Conservation (phyloP, 2,797 vertebrate species). For the Crypturellus tataupa region DNA sequence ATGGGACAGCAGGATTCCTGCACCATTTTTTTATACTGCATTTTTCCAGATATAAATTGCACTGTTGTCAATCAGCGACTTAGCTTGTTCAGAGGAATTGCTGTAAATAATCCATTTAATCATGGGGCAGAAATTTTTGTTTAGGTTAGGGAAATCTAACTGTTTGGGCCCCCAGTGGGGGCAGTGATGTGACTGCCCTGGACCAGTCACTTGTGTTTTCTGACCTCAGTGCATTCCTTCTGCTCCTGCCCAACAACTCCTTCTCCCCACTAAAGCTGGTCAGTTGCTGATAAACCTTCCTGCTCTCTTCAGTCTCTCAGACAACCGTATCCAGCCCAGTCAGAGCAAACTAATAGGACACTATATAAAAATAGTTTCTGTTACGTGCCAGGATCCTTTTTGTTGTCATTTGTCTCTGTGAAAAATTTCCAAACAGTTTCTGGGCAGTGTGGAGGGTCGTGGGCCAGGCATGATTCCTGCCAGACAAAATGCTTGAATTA, state of each 20-base stretch:
- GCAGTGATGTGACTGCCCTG: not conserved
- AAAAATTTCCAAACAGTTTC: not conserved
- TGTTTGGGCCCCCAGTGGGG: not conserved
- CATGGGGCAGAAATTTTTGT: not conserved
- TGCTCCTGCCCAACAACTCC: not conserved
- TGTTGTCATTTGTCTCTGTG: not conserved
- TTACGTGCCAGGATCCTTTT: not conserved
- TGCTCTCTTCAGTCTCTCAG: not conserved
- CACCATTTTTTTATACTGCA: not conserved
- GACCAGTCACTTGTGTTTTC: not conserved
- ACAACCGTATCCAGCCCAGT: not conserved
- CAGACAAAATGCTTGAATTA: not conserved
- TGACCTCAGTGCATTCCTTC: rapidly evolving
- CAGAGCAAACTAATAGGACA: not conserved
- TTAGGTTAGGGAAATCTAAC: not conserved
- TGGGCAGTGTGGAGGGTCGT: not conserved
- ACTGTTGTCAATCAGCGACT: not conserved
- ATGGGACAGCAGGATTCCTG: not conserved
- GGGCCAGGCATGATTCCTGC: too few species aligned
- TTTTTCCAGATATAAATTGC: not conserved
- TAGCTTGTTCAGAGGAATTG: not conserved
- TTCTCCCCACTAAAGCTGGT: not conserved
- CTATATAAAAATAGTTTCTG: not conserved
- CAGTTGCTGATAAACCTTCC: slow-evolving; percentile 7
- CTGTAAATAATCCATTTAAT: not conserved